phyloP scores from a whole-genome alignment of 2,888 invertebrate species.

The Anoplius nigerrimus region DNA sequence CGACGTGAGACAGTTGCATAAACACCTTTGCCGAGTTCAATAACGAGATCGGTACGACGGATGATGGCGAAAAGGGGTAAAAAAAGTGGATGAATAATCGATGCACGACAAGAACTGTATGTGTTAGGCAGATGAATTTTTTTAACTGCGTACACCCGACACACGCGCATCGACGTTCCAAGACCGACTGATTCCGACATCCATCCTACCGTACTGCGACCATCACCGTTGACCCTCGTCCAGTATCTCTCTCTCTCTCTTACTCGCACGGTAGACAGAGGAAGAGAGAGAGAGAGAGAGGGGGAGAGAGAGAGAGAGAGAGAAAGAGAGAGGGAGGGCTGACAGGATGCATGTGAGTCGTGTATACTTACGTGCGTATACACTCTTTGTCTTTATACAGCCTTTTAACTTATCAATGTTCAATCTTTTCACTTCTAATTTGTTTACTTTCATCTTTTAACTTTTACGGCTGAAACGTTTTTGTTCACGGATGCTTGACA shows the following conservation, averaged over 20 bases:
- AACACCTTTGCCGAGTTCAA: conserved; percentile 2
- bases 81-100: background rate
- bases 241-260: conserved; percentile 2
- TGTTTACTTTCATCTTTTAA: no score
- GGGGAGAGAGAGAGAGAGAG: no score
- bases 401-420: no score
- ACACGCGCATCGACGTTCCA: conserved; percentile 60
- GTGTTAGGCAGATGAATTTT: conserved; percentile 6
- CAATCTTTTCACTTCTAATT: no score
- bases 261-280: no score
- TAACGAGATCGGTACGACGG: background rate
- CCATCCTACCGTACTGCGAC: conserved; percentile 44
- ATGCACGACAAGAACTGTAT: background rate
- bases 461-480: no score
- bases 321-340: no score
- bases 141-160: conserved; percentile 24
- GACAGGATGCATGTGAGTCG: no score
- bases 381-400: no score
- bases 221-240: conserved; percentile 63
- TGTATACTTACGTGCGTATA: no score
- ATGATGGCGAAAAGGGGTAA: conserved; percentile 31
- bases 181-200: conserved; percentile 59
- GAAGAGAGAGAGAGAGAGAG: no score
- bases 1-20: conserved; percentile 17
- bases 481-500: no score